These are phyloP conservation scores for Alloscopus bannaensis DNA, from an alignment of 2,888 invertebrate species.

Conservation along the genomic window DNA sequence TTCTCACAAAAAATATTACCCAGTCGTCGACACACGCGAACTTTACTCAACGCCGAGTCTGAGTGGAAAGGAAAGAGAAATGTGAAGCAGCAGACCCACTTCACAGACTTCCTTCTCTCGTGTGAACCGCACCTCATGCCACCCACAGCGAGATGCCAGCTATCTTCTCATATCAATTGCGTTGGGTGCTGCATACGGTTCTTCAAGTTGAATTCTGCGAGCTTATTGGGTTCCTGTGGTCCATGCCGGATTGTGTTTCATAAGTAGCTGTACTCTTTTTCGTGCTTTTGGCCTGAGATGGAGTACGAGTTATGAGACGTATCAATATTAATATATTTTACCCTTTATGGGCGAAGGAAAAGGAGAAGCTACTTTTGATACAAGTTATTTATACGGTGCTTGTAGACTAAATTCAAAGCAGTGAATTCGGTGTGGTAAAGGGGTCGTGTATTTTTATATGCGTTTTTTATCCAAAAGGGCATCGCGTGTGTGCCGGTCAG, in stretches of 20 bases:
- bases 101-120: slow-evolving; percentile 21
- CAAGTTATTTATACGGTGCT: too few relatives aligned
- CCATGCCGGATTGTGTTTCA: slow-evolving; percentile 51
- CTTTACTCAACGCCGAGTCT: slow-evolving; percentile 63
- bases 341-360: neutral
- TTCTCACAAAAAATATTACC: slow-evolving; percentile 36
- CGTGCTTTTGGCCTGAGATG: neutral
- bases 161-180: too few relatives aligned
- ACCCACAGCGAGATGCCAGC: slow-evolving; percentile 28
- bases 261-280: neutral
- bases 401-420: too few relatives aligned
- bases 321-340: neutral
- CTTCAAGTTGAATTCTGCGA: too few relatives aligned
- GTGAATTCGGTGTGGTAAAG: too few relatives aligned
- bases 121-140: slow-evolving; percentile 50
- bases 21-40: slow-evolving; percentile 55
- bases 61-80: slow-evolving; percentile 69
- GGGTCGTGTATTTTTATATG: too few relatives aligned
- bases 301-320: slow-evolving; percentile 17
- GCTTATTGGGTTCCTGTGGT: neutral
- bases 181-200: too few relatives aligned
- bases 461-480: too few relatives aligned
- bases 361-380: slow-evolving; percentile 30
- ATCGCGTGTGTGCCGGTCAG: too few relatives aligned
- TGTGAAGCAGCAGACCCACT: slow-evolving; percentile 6